Evolutionary conservation across 2,888 invertebrate species (phyloP).

Genomic region (Leucania comma): DNA sequence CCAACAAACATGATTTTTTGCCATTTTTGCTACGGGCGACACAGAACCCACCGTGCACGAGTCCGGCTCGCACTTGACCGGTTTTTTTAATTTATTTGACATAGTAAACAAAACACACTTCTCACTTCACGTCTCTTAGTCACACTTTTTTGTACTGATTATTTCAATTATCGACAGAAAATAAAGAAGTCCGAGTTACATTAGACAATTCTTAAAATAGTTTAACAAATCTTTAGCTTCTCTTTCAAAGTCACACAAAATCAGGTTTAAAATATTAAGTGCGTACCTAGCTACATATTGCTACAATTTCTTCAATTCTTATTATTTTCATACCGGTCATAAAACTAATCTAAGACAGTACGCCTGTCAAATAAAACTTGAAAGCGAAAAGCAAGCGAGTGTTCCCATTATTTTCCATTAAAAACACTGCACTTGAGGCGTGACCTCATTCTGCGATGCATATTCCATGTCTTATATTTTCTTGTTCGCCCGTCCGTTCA

Average conservation of each 20-base stretch:
- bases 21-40: too few relatives aligned
- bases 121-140: too few relatives aligned
- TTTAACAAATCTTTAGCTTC: too few relatives aligned
- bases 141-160: too few relatives aligned
- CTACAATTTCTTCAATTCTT: not conserved
- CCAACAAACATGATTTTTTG: too few relatives aligned
- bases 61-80: too few relatives aligned
- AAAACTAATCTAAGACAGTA: constrained; percentile 52
- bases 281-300: not conserved
- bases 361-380: constrained; percentile 62
- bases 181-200: too few relatives aligned
- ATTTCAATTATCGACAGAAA: too few relatives aligned
- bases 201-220: too few relatives aligned
- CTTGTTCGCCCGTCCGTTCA: constrained; percentile 62
- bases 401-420: constrained; percentile 68
- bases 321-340: constrained; percentile 26
- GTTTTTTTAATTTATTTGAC: too few relatives aligned
- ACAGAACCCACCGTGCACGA: too few relatives aligned
- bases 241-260: not conserved
- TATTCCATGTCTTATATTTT: constrained; percentile 67
- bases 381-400: constrained; percentile 50
- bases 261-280: not conserved
- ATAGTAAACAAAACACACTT: too few relatives aligned
- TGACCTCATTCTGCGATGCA: constrained; percentile 65
- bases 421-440: constrained; percentile 62